Evolutionary conservation across 2,113 vertebrate species (phyloP).

Genomic region (Stegostoma tigrinum): DNA sequence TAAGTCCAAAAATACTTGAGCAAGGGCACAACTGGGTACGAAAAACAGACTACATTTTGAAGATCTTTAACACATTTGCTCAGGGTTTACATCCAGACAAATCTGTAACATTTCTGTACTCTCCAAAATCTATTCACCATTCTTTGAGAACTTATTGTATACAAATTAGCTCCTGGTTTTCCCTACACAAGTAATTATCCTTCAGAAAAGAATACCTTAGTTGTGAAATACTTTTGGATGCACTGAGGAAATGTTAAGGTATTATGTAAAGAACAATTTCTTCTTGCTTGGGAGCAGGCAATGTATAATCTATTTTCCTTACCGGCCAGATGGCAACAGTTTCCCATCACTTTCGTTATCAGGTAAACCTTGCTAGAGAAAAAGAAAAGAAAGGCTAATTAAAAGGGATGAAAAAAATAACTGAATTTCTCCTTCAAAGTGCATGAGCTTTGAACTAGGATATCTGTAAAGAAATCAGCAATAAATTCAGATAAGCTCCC

Average conservation of each 20-base stretch:
- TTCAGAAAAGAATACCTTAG: neutral
- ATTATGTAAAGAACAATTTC: neutral
- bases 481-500: neutral
- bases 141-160: neutral
- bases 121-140: neutral
- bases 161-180: neutral
- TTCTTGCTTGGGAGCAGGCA: neutral
- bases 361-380: slow-evolving; percentile 64
- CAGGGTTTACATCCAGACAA: neutral
- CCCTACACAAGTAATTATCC: neutral
- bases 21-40: neutral
- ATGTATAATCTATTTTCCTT: slow-evolving; percentile 38
- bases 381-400: slow-evolving; percentile 43
- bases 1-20: neutral
- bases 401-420: slow-evolving; percentile 37
- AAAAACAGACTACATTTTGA: neutral
- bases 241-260: neutral
- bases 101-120: neutral
- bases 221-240: neutral
- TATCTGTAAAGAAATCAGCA: neutral
- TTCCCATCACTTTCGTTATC: slow-evolving; percentile 66
- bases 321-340: slow-evolving; percentile 70
- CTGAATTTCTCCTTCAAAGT: neutral
- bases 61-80: neutral
- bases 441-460: neutral